A percentile compares a stretch with the other conserved stretches of the same genome.
Conservation (phyloP, 2,888 invertebrate genomes). For the Lomographa bimaculata region DNA sequence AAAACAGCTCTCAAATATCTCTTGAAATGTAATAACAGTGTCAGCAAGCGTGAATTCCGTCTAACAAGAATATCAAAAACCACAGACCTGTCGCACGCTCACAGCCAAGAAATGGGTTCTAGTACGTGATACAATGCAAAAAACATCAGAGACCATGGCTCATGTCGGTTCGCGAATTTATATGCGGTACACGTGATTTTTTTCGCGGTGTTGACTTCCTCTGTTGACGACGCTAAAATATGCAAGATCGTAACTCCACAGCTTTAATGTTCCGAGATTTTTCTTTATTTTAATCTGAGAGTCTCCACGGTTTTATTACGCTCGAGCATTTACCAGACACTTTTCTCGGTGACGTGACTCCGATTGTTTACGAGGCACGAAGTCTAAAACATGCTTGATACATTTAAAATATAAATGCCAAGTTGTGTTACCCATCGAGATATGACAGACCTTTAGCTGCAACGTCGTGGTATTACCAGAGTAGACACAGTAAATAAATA, state of each 20-base stretch:
- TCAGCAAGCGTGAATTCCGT: too few species aligned
- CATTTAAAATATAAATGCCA: too few species aligned
- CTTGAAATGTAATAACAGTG: too few species aligned
- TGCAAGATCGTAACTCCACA: conserved; percentile 26
- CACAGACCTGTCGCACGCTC: conserved; percentile 11
- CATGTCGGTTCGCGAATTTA: conserved; percentile 30
- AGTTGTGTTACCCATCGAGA: too few species aligned
- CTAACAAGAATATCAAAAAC: conserved; percentile 7
- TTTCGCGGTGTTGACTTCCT: conserved; percentile 32
- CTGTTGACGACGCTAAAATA: conserved; percentile 29
- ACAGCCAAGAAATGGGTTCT: conserved; percentile 24
- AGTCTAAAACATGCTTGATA: too few species aligned
- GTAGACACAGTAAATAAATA: too few species aligned
- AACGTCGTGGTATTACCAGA: too few species aligned
- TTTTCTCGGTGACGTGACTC: conserved; percentile 4
- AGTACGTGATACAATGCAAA: conserved; percentile 35
- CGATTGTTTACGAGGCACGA: neutral
- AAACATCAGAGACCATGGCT: conserved; percentile 22
- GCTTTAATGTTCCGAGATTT: conserved; percentile 32
- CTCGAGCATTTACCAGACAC: conserved; percentile 9
- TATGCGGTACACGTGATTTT: conserved; percentile 38
- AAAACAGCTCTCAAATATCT: too few species aligned
- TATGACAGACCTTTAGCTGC: too few species aligned
- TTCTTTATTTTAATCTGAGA: conserved; percentile 27
- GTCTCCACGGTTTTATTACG: conserved; percentile 17